Percentiles rank a stretch among this genome's conserved stretches.
These are phyloP conservation scores for Pipa parva DNA, from an alignment of 2,113 vertebrate species.

Conservation along the genomic window DNA sequence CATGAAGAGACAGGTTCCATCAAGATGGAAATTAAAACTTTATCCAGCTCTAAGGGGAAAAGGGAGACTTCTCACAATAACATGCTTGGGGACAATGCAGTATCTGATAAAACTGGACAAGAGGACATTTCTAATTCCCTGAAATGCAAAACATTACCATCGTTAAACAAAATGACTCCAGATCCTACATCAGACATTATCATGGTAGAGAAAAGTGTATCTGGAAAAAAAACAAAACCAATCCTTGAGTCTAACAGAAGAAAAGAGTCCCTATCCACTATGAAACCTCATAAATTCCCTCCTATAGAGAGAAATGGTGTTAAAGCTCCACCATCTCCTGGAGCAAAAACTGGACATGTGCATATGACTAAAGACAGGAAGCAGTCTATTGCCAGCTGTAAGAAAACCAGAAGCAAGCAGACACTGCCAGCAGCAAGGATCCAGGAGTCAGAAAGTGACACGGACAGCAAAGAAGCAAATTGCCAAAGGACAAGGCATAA, in stretches of 20 bases:
- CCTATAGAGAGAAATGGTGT: not conserved
- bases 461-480: too few species aligned
- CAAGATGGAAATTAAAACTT: not conserved
- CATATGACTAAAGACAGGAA: not conserved
- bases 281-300: not conserved
- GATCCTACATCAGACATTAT: not conserved
- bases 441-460: too few species aligned
- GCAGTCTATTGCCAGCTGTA: not conserved
- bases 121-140: too few species aligned
- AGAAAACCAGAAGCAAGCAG: too few species aligned
- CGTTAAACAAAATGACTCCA: not conserved
- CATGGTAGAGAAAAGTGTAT: not conserved
- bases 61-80: not conserved
- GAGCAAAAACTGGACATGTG: not conserved
- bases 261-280: not conserved
- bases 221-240: not conserved
- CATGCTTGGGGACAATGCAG: not conserved
- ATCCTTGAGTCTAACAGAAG: not conserved
- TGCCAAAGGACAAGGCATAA: too few species aligned
- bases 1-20: not conserved
- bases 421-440: too few species aligned
- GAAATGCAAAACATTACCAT: not conserved
- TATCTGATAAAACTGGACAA: not conserved
- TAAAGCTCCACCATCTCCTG: not conserved
- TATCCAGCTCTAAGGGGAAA: not conserved